Conservation (phyloP, 1,140 invertebrate species). For the Tribolium castaneum region DNA sequence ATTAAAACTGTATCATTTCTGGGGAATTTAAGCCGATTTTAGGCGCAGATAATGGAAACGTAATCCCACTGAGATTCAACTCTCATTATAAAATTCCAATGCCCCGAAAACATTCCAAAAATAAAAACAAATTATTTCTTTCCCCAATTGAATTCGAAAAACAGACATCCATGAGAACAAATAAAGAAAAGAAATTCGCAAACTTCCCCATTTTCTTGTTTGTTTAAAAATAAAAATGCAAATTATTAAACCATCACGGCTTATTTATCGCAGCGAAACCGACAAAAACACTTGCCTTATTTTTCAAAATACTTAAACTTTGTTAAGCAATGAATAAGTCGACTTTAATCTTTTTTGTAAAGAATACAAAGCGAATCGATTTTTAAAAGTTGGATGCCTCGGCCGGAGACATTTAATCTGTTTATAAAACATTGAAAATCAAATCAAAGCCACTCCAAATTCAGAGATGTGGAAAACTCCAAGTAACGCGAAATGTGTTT, state of each 20-base stretch:
- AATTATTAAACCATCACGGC: background rate
- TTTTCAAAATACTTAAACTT: background rate
- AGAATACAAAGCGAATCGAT: background rate
- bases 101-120: background rate
- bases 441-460: background rate
- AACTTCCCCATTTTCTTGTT: background rate
- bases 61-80: background rate
- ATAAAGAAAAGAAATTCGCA: no score
- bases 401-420: background rate
- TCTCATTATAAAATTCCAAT: background rate
- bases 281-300: background rate
- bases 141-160: no score
- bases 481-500: background rate
- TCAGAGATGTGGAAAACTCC: background rate
- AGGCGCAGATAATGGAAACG: no score
- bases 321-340: background rate
- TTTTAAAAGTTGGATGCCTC: background rate
- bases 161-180: no score
- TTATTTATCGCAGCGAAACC: background rate
- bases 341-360: background rate
- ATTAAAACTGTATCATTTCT: background rate
- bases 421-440: background rate
- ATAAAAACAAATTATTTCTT: background rate
- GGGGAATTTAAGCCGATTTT: background rate
- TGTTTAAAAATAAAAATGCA: conserved; percentile 5